Conservation (phyloP, 2,888 invertebrate genomes). For the Dendrolimus pini region DNA sequence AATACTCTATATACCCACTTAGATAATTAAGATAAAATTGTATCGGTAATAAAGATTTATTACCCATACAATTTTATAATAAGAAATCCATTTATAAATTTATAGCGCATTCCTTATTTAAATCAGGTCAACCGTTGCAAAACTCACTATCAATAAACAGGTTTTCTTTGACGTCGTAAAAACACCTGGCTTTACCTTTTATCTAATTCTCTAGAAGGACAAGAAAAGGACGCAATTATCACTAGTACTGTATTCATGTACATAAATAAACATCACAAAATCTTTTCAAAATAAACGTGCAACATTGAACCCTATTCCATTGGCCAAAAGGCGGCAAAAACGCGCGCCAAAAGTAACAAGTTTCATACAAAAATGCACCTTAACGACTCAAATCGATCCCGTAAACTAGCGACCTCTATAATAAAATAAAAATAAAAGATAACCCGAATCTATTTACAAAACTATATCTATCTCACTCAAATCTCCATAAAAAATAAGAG, state of each 20-base stretch:
- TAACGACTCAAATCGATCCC: not conserved
- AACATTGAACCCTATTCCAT: no score
- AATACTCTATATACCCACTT: no score
- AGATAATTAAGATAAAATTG: no score
- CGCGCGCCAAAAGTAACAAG: not conserved
- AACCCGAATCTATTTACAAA: constrained; percentile 13
- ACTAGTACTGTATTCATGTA: not conserved
- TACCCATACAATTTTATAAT: no score
- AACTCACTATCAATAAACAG: not conserved
- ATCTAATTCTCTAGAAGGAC: not conserved
- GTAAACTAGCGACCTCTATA: not conserved
- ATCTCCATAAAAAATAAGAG: constrained; percentile 11
- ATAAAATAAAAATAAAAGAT: constrained; percentile 11
- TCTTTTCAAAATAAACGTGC: no score
- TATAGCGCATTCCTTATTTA: constrained; percentile 4
- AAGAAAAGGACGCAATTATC: not conserved
- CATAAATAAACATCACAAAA: not conserved
- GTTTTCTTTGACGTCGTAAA: not conserved
- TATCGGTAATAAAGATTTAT: no score
- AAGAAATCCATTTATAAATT: not conserved
- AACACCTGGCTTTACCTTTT: not conserved
- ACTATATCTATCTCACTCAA: constrained; percentile 1
- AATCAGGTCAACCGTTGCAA: constrained; percentile 6
- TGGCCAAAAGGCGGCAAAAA: not conserved
- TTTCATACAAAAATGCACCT: not conserved